A percentile compares a stretch with the other conserved stretches of the same genome.
phyloP scores from a whole-genome alignment of 2,113 vertebrate species.

The Periophthalmodon schlosseri region DNA sequence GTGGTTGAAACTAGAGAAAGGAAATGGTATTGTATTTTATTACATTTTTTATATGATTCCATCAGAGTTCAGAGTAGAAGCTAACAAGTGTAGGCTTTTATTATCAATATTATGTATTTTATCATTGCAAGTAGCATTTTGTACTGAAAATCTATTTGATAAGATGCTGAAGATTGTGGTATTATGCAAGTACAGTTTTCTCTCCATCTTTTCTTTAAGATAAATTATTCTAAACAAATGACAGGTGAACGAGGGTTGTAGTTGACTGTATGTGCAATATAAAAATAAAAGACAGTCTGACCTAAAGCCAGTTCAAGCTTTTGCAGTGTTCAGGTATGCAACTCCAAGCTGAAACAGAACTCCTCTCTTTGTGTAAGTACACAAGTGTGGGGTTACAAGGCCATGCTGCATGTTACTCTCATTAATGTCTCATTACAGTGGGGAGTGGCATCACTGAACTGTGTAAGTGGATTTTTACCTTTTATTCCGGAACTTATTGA shows the following conservation, averaged over 20 bases:
- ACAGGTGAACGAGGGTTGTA: not conserved
- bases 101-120: slow-evolving; percentile 34
- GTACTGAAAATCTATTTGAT: slow-evolving; percentile 13
- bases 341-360: slow-evolving; percentile 57
- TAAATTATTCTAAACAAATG: slow-evolving; percentile 5
- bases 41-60: slow-evolving; percentile 46
- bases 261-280: slow-evolving; percentile 51
- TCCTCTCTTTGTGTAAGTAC: slow-evolving; percentile 43
- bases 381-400: slow-evolving; percentile 56
- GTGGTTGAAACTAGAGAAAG: not conserved
- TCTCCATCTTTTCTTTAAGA: not conserved
- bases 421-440: slow-evolving; percentile 46
- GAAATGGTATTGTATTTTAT: slow-evolving; percentile 33
- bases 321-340: slow-evolving; percentile 57
- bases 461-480: slow-evolving; percentile 14
- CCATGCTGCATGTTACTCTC: slow-evolving; percentile 11
- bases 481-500: slow-evolving; percentile 17
- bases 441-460: slow-evolving; percentile 7
- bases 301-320: slow-evolving; percentile 17
- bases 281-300: slow-evolving; percentile 30
- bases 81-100: slow-evolving; percentile 35
- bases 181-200: not conserved
- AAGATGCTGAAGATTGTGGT: not conserved
- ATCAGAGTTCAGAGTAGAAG: slow-evolving; percentile 42
- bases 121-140: slow-evolving; percentile 18